phyloP scores from a whole-genome alignment of 2,113 vertebrate genomes.

The Dicrurus megarhynchus region DNA sequence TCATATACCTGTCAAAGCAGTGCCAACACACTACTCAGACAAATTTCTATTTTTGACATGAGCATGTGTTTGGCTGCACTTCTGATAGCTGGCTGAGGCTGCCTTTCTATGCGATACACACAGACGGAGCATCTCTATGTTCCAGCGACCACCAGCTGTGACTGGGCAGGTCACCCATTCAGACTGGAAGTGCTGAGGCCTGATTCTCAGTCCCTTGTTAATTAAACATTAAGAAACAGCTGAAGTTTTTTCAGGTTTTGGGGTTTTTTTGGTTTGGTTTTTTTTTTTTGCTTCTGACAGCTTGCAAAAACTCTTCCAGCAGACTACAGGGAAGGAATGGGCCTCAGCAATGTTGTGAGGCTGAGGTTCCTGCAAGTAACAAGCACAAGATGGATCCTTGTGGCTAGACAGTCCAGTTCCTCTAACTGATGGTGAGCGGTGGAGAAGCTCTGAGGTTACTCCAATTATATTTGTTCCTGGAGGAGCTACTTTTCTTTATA shows the following conservation, averaged over 20 bases:
- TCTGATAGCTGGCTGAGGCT: neutral
- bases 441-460: neutral
- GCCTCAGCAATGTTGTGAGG: neutral
- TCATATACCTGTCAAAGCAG: neutral
- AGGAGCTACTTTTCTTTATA: neutral
- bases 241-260: no score
- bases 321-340: neutral
- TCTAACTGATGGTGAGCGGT: neutral
- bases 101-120: neutral
- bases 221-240: neutral
- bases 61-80: conserved; percentile 29
- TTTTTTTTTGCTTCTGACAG: neutral
- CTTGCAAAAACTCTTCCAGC: neutral
- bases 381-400: rapidly evolving
- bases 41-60: conserved; percentile 13
- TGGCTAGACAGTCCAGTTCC: neutral
- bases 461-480: neutral
- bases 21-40: neutral
- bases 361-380: neutral
- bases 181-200: neutral
- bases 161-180: neutral
- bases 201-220: neutral
- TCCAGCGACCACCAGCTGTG: neutral
- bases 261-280: neutral
- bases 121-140: neutral